Percentiles rank a stretch among this genome's conserved stretches.
Conservation (phyloP, 1,140 invertebrate genomes). For the Neodiprion lecontei region DNA sequence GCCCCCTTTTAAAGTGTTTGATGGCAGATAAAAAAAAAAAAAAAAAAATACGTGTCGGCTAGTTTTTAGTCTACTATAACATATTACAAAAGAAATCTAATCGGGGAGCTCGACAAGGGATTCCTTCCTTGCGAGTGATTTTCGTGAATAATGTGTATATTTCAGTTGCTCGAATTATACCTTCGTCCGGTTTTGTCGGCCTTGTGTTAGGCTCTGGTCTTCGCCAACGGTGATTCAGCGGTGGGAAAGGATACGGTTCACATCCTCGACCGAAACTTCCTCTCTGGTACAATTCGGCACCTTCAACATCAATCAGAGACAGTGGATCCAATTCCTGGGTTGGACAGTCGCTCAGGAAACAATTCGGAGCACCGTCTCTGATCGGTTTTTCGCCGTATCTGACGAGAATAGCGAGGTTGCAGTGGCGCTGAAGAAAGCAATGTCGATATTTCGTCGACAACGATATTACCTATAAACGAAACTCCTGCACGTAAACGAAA, state of each 20-base stretch:
- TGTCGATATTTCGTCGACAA: conserved; percentile 8
- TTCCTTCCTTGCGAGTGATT: background rate
- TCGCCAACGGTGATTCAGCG: background rate
- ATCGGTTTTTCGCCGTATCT: conserved; percentile 63
- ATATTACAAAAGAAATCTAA: background rate
- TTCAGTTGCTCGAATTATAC: background rate
- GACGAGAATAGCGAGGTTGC: conserved; percentile 28
- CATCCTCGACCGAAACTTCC: conserved; percentile 81
- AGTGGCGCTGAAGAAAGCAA: background rate
- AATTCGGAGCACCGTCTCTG: conserved; percentile 49
- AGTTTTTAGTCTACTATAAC: too few species aligned
- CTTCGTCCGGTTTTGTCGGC: conserved; percentile 18
- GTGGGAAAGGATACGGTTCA: conserved; percentile 65
- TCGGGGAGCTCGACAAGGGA: conserved; percentile 16
- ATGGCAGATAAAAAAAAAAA: too few species aligned
- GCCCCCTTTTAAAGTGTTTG: too few species aligned
- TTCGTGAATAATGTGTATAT: background rate
- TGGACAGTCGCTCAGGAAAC: conserved; percentile 76
- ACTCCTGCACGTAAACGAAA: conserved; percentile 76
- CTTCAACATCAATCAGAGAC: conserved; percentile 61
- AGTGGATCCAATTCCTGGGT: conserved; percentile 68
- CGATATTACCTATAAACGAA: conserved; percentile 73
- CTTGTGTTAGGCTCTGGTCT: background rate
- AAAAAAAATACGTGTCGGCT: too few species aligned
- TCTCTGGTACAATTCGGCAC: conserved; percentile 77